Conservation (phyloP, 2,888 invertebrate species). For the Tryphoninae sp. region DNA sequence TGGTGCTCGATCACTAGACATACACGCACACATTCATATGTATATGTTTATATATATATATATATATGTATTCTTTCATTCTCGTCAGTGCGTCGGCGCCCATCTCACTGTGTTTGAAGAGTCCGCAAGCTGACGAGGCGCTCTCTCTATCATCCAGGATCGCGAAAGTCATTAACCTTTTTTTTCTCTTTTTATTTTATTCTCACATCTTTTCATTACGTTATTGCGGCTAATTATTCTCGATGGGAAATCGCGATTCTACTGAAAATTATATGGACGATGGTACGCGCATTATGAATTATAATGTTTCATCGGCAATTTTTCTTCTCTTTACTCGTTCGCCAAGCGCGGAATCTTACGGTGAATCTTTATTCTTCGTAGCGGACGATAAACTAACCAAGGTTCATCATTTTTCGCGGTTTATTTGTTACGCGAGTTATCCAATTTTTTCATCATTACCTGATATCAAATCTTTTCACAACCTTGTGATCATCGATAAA, state of each 20-base stretch:
- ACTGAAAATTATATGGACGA: slow-evolving; percentile 16
- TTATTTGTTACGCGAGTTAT: too few relatives aligned
- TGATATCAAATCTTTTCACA: too few relatives aligned
- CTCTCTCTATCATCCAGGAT: slow-evolving; percentile 11
- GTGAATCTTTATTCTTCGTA: too few relatives aligned
- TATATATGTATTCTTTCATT: slow-evolving; percentile 32
- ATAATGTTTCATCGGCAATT: slow-evolving; percentile 11
- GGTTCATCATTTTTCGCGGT: too few relatives aligned
- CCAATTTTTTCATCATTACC: too few relatives aligned
- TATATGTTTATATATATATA: neutral
- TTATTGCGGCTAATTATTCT: slow-evolving; percentile 15
- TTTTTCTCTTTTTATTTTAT: slow-evolving; percentile 19
- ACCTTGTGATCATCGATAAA: too few relatives aligned
- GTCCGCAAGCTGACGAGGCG: neutral
- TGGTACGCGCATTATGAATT: neutral
- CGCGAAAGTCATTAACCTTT: slow-evolving; percentile 18
- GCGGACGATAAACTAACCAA: too few relatives aligned
- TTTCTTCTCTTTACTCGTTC: neutral
- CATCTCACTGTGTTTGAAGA: neutral
- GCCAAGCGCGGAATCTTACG: too few relatives aligned
- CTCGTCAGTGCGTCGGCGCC: slow-evolving; percentile 7
- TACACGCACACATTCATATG: too few relatives aligned
- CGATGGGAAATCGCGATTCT: slow-evolving; percentile 8
- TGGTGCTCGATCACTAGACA: slow-evolving; percentile 35
- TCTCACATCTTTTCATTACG: neutral